These are phyloP conservation scores for Nothoprocta pentlandii DNA, from an alignment of 2,113 vertebrate genomes.

Conservation along the genomic window DNA sequence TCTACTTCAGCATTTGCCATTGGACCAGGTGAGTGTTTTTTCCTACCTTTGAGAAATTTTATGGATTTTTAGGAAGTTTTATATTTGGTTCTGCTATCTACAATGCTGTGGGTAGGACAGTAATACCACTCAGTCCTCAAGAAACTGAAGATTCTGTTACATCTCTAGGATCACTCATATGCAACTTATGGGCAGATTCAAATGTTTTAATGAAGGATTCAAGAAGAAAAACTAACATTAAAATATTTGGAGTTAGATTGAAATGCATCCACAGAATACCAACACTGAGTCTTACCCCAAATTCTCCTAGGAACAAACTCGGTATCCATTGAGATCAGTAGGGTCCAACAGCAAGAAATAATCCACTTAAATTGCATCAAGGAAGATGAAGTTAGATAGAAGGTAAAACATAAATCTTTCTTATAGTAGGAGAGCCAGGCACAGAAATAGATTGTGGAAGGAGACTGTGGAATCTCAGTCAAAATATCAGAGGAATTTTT, in stretches of 20 bases:
- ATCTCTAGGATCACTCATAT: background rate
- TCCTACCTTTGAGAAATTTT: background rate
- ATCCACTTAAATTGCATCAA: background rate
- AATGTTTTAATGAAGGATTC: background rate
- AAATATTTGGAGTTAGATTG: background rate
- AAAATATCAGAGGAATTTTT: background rate
- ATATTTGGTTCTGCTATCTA: background rate
- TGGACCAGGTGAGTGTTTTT: conserved; percentile 84
- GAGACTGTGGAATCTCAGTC: background rate
- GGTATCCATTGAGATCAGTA: background rate
- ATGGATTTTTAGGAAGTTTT: background rate
- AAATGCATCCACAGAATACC: background rate
- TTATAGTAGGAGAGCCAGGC: background rate
- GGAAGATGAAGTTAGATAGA: background rate
- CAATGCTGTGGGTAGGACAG: background rate
- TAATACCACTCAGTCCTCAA: background rate
- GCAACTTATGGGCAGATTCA: background rate
- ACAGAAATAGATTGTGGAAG: background rate
- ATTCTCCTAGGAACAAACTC: background rate
- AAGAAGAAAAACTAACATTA: background rate
- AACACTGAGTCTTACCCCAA: background rate
- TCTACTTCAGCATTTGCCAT: conserved; percentile 86
- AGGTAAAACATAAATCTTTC: background rate
- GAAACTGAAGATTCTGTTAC: background rate
- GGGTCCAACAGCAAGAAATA: background rate